These are phyloP conservation scores for Cryptomyrus ogoouensis DNA, from an alignment of 2,113 vertebrate genomes.

Conservation along the genomic window DNA sequence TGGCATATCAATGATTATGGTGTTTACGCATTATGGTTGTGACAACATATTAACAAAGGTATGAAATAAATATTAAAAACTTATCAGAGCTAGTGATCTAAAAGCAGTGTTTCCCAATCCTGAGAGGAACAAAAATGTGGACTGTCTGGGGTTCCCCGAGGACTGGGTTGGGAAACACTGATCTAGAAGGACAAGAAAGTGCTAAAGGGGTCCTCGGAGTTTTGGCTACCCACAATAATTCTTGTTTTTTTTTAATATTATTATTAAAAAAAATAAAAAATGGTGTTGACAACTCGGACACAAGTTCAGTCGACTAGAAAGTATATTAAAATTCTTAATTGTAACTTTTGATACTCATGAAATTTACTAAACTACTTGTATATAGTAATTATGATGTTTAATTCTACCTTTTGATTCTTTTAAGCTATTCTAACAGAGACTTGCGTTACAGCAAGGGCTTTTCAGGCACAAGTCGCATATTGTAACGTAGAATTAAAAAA, in stretches of 20 bases:
- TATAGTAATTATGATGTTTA: background rate
- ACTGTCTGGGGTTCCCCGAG: too few species aligned
- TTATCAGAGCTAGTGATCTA: background rate
- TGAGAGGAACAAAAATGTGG: too few species aligned
- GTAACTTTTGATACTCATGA: background rate
- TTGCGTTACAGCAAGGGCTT: background rate
- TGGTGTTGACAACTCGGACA: background rate
- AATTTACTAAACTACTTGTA: background rate
- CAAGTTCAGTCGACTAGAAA: background rate
- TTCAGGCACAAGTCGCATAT: background rate
- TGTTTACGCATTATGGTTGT: background rate
- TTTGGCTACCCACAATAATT: background rate
- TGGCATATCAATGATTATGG: background rate
- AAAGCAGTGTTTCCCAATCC: background rate
- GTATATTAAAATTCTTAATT: background rate
- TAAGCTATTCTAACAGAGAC: background rate
- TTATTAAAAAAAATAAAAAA: too few species aligned
- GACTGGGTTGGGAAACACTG: too few species aligned
- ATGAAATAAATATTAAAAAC: background rate
- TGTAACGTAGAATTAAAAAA: background rate
- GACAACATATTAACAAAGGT: background rate
- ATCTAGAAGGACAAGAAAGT: background rate
- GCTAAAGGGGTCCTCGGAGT: background rate
- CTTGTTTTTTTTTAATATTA: background rate
- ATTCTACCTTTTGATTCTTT: background rate